Evolutionary conservation across 1,140 invertebrate species (phyloP), one percentile per base, ranked within the genome.

Genomic region (Brachionus paranguensis): DNA sequence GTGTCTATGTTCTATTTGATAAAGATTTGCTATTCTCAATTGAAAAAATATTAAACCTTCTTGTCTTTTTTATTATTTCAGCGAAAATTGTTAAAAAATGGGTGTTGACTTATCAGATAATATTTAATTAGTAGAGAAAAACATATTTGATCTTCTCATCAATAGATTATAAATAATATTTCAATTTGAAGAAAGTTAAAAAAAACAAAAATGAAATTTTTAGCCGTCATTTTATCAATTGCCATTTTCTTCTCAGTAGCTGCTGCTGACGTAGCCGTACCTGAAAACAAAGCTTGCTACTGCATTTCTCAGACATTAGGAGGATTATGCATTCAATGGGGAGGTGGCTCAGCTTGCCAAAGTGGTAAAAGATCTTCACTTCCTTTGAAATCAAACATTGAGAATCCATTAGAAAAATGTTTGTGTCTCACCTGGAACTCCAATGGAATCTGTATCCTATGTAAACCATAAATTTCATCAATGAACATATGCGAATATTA

Each of bases 371-470:
- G 33, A 43, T 74, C 70, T 45, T 20, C 33, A 20, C 33, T 37
- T 43, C n/a, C 12, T 17, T 43, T 41, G 41, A 45, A 74, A 74
- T 74, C 41, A 74, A 74, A 74, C 33, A 45, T 74, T 45, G 70
- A 74, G 20, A 74, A 74, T 17, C 70, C 70, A 74, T 45, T 74
- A 17, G 70, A 74, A 45, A 74, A 74, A 47, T 74, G 70, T 10
- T 45, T 74, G n/a, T 74, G 70, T 12, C 41, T 74, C 3, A 74
- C 70, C 1, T 74, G 70, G 70, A 74, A 74, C 41, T 74, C 70
- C 43, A 74, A 74, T 74, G 70, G 70, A 7, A 74, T 74, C 1
- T 74, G 70, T 45, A 74, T 74, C 14, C 41, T 74, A 17, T 74
- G 70, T 45, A 74, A 74, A 74, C 70, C 70, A 74, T 74, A 74